Evolutionary conservation across 2,797 vertebrate species (phyloP).

Genomic region (Yasuhikotakia modesta): DNA sequence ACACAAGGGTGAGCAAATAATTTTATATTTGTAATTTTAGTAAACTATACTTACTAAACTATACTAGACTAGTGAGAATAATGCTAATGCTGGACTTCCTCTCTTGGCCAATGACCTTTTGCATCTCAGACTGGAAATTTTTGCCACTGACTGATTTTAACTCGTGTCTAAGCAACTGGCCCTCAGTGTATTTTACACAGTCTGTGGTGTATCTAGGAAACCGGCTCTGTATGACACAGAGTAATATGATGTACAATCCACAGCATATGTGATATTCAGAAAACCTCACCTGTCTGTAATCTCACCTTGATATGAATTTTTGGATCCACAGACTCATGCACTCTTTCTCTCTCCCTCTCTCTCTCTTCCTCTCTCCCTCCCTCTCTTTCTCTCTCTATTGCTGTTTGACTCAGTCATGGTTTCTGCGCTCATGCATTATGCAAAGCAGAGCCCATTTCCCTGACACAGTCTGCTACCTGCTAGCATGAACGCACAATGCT

Average conservation of each 20-base stretch:
- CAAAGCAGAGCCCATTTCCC: constrained; percentile 44
- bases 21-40: no score
- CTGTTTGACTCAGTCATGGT: constrained; percentile 25
- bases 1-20: no score
- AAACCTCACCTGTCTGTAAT: neutral
- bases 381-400: neutral
- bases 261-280: neutral
- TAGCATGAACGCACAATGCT: neutral
- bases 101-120: neutral
- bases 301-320: constrained; percentile 24
- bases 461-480: constrained; percentile 35
- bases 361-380: neutral
- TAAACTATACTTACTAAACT: no score
- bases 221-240: constrained; percentile 1
- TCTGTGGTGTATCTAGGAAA: constrained; percentile 8
- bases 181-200: neutral
- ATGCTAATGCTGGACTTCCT: neutral
- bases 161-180: constrained; percentile 7
- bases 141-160: neutral
- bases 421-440: constrained; percentile 51
- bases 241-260: constrained; percentile 6
- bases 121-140: neutral
- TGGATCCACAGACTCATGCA: neutral
- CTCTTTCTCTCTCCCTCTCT: neutral
- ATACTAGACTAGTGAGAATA: neutral